Conservation (phyloP, 2,113 vertebrate species). For the Siniperca knerii region DNA sequence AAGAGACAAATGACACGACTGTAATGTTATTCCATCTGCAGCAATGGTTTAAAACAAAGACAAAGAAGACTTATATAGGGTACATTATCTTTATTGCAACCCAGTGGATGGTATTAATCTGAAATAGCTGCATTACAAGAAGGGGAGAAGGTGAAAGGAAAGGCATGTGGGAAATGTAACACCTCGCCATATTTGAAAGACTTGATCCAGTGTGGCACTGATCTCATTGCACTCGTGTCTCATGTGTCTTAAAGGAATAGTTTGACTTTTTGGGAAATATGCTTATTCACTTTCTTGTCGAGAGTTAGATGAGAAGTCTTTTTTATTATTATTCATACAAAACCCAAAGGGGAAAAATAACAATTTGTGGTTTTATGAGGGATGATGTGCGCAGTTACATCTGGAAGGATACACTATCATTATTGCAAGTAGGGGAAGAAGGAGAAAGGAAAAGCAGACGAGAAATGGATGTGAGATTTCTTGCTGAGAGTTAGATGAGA, state of each 20-base stretch:
- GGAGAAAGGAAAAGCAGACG: neutral
- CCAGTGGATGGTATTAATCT: constrained; percentile 23
- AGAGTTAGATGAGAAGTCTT: neutral
- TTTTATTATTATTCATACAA: neutral
- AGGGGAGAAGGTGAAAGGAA: constrained; percentile 18
- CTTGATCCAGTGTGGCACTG: neutral
- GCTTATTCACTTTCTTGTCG: neutral
- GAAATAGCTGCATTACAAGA: neutral
- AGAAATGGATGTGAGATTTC: neutral
- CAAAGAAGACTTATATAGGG: constrained; percentile 3
- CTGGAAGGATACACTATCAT: neutral
- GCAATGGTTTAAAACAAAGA: constrained; percentile 8
- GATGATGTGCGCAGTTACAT: neutral
- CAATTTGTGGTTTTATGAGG: neutral
- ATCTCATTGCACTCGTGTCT: neutral
- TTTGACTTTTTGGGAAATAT: neutral
- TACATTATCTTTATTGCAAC: constrained; percentile 35
- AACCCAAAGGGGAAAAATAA: neutral
- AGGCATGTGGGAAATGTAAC: neutral
- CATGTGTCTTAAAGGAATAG: neutral
- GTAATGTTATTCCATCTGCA: constrained; percentile 5
- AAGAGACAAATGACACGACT: constrained; percentile 13
- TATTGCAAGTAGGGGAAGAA: neutral
- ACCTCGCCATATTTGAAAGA: neutral
- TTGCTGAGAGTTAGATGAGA: neutral